These are phyloP conservation scores for Chaenocephalus aceratus DNA, from an alignment of 2,113 vertebrate species.

Conservation along the genomic window DNA sequence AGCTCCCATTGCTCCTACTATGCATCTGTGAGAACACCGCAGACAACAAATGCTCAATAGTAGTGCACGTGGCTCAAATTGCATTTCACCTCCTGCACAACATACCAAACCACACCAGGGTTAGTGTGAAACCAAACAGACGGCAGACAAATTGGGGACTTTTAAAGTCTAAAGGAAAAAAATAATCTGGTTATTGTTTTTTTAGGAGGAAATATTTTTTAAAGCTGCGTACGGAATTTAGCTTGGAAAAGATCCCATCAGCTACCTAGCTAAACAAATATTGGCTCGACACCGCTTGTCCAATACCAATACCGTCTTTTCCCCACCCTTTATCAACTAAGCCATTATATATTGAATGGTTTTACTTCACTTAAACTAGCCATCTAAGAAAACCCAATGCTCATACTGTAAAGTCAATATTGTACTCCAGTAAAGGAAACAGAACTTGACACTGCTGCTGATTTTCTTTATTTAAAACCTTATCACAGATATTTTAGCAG, in stretches of 20 bases:
- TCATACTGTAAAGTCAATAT: too few species aligned
- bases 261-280: not conserved
- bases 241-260: not conserved
- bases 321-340: too few species aligned
- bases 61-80: constrained; percentile 42
- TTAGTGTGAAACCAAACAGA: not conserved
- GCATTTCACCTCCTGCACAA: constrained; percentile 22
- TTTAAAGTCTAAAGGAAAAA: not conserved
- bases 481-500: too few species aligned
- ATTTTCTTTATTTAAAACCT: too few species aligned
- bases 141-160: not conserved
- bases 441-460: too few species aligned
- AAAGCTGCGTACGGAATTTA: not conserved
- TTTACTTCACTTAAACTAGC: too few species aligned
- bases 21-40: constrained; percentile 23
- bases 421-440: too few species aligned
- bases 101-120: not conserved
- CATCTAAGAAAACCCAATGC: too few species aligned
- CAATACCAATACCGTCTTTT: too few species aligned
- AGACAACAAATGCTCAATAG: constrained; percentile 25
- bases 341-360: too few species aligned
- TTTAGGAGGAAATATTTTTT: not conserved
- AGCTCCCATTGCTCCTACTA: constrained; percentile 21
- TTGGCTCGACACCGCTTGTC: too few species aligned
- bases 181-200: not conserved